These are phyloP conservation scores for Poecilobothrus nobilitatus DNA, from an alignment of 2,888 invertebrate species.

Conservation along the genomic window DNA sequence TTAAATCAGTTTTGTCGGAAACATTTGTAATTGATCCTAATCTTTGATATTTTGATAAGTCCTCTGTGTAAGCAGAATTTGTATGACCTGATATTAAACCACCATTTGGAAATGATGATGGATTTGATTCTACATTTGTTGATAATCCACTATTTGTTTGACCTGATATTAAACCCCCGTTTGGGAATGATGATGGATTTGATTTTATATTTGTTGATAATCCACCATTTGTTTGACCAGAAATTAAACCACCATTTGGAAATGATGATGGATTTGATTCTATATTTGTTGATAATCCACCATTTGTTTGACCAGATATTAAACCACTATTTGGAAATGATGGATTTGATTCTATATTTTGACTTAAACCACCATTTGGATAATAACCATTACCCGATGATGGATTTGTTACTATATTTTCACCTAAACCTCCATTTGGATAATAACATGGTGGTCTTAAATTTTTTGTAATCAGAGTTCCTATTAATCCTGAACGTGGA, in stretches of 20 bases:
- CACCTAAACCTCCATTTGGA: neutral
- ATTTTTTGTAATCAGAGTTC: too few relatives aligned
- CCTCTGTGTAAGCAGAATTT: neutral
- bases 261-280: neutral
- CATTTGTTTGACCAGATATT: neutral
- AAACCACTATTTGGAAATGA: neutral
- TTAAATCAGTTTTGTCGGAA: neutral
- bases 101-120: neutral
- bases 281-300: neutral
- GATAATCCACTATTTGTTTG: neutral
- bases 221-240: neutral
- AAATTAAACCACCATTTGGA: neutral
- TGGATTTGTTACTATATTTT: neutral
- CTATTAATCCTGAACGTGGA: neutral
- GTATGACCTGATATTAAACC: neutral
- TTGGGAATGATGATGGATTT: too few relatives aligned
- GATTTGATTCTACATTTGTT: neutral
- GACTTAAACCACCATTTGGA: neutral
- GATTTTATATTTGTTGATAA: neutral
- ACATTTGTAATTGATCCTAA: neutral
- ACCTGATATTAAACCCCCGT: too few relatives aligned
- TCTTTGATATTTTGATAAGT: neutral
- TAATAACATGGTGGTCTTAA: too few relatives aligned
- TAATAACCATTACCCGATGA: neutral
- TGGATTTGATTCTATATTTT: neutral